Conservation (phyloP, 2,888 invertebrate species). For the Amaurobius ferox region DNA sequence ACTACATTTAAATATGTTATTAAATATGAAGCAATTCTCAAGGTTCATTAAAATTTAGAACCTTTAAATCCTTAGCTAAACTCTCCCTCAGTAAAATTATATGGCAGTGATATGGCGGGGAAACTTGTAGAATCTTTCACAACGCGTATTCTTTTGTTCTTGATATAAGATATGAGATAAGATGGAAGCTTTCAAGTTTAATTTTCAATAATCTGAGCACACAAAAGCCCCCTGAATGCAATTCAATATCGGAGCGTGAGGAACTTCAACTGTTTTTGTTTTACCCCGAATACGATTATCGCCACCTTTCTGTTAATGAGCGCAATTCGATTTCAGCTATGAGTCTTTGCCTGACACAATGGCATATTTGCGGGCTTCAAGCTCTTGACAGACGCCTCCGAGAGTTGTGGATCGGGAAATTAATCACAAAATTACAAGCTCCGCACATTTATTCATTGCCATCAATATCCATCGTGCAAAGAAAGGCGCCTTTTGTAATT, state of each 20-base stretch:
- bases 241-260: not conserved
- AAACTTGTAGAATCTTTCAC: no score
- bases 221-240: not conserved
- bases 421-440: slow-evolving; percentile 13
- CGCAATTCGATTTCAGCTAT: slow-evolving; percentile 9
- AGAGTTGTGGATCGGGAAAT: not conserved
- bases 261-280: not conserved
- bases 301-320: not conserved
- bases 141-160: no score
- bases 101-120: no score
- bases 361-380: no score
- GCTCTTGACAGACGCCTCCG: no score
- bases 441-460: slow-evolving; percentile 51
- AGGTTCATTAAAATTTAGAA: no score
- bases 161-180: no score
- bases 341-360: not conserved
- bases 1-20: no score
- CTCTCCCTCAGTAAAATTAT: no score
- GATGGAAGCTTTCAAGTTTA: not conserved
- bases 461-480: slow-evolving; percentile 53
- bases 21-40: no score
- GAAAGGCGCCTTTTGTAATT: slow-evolving; percentile 65
- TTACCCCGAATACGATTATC: not conserved
- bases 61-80: no score
- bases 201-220: not conserved